phyloP scores from a whole-genome alignment of 2,113 vertebrate species.

The Oplegnathus fasciatus region DNA sequence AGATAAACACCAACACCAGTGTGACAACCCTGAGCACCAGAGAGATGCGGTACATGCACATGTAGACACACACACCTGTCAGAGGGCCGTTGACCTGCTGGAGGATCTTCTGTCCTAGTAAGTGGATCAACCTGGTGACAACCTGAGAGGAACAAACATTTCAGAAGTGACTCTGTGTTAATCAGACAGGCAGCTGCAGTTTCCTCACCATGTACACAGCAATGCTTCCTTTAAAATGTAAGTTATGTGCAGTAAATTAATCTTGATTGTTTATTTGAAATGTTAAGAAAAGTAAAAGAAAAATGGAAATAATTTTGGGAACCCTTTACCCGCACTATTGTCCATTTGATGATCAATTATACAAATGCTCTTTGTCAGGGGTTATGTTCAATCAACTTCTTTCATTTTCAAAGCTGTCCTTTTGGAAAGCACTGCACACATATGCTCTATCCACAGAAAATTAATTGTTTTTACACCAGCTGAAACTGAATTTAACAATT shows the following conservation, averaged over 20 bases:
- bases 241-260: neutral
- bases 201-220: neutral
- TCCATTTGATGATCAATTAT: neutral
- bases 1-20: neutral
- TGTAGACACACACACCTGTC: constrained; percentile 82
- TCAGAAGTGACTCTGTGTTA: neutral
- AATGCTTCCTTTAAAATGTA: neutral
- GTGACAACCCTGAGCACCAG: neutral
- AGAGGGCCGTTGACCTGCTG: constrained; percentile 90
- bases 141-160: constrained; percentile 82
- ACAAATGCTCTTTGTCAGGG: neutral
- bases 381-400: neutral
- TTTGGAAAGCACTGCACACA: neutral
- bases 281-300: neutral
- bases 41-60: neutral
- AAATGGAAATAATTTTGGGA: neutral
- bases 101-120: constrained; percentile 95
- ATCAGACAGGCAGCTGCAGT: neutral
- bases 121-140: constrained; percentile 94
- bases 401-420: neutral
- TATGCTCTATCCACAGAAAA: neutral
- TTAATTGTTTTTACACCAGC: neutral
- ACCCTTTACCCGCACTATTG: neutral
- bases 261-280: neutral
- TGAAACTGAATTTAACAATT: neutral